These are phyloP conservation scores for Talpa occidentalis DNA, from an alignment of 2,113 vertebrate genomes.

Conservation along the genomic window DNA sequence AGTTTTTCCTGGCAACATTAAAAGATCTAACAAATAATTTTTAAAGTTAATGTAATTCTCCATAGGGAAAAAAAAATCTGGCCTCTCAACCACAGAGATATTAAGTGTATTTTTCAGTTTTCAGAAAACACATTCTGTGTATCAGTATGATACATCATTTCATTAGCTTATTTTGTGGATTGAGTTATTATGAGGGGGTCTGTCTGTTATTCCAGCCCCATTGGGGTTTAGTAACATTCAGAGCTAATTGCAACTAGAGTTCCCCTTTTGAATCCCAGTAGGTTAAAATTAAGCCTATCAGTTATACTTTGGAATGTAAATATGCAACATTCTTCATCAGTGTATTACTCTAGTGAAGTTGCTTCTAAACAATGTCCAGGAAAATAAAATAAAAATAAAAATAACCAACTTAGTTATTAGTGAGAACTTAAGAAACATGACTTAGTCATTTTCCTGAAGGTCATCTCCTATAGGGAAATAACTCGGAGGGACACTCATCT, in stretches of 20 bases:
- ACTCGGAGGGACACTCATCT: not conserved
- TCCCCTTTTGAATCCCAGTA: slow-evolving; percentile 62
- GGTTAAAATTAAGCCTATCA: slow-evolving; percentile 44
- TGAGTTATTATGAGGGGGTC: slow-evolving; percentile 11
- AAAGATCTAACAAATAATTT: slow-evolving; percentile 36
- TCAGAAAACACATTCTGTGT: slow-evolving; percentile 30
- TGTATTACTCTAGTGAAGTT: not conserved
- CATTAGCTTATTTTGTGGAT: not conserved
- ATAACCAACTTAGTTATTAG: slow-evolving; percentile 15
- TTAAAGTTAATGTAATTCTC: slow-evolving; percentile 20
- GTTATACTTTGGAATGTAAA: slow-evolving; percentile 57
- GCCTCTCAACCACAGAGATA: slow-evolving; percentile 27
- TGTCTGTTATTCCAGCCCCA: slow-evolving; percentile 26
- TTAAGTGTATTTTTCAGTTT: slow-evolving; percentile 59
- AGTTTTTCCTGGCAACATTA: slow-evolving; percentile 36
- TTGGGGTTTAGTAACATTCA: not conserved
- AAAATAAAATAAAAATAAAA: slow-evolving; percentile 60
- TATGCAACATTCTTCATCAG: not conserved
- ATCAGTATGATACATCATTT: slow-evolving; percentile 46
- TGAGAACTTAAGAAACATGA: slow-evolving; percentile 60
- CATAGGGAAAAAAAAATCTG: not conserved
- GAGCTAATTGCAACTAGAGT: slow-evolving; percentile 30
- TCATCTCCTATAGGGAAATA: not conserved
- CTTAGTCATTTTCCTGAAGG: not conserved
- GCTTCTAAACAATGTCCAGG: not conserved